phyloP scores from a whole-genome alignment of 1,140 invertebrate genomes.

The Drosophila tropicalis region DNA sequence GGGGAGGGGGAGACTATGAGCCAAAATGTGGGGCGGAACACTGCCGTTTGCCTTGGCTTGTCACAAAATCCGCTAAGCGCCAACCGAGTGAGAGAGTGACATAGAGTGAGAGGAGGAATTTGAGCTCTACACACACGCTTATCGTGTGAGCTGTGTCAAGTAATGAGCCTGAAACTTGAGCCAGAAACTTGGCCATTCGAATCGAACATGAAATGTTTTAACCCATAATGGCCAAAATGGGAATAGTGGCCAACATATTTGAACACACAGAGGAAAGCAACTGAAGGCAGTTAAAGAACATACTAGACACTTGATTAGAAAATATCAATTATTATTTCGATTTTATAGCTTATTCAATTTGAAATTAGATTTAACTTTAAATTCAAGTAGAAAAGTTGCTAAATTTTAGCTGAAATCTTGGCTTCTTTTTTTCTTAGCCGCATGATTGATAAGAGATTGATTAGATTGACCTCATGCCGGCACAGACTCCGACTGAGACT shows the following conservation, averaged over 20 bases:
- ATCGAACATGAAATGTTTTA: slow-evolving; percentile 13
- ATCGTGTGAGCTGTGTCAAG: slow-evolving; percentile 32
- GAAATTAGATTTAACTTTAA: too few species aligned
- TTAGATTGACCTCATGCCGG: too few species aligned
- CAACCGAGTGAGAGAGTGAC: slow-evolving; percentile 1
- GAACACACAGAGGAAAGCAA: not conserved
- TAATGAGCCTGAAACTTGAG: slow-evolving; percentile 35
- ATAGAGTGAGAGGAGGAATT: too few species aligned
- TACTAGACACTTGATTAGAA: not conserved
- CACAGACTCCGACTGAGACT: too few species aligned
- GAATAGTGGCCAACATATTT: not conserved
- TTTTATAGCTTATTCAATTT: too few species aligned
- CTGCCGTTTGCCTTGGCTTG: slow-evolving; percentile 30
- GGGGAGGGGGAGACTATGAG: not conserved
- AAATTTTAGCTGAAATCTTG: too few species aligned
- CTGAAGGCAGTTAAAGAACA: not conserved
- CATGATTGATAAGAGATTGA: too few species aligned
- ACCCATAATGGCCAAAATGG: slow-evolving; percentile 13
- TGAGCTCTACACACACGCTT: slow-evolving; percentile 18
- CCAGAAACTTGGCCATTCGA: slow-evolving; percentile 9
- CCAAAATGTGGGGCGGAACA: not conserved
- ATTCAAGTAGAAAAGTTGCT: too few species aligned
- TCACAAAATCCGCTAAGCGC: slow-evolving; percentile 54
- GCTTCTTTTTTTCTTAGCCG: too few species aligned
- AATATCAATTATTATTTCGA: too few species aligned